Percentiles rank a stretch among this genome's conserved stretches.
Evolutionary conservation across 2,888 invertebrate genomes (phyloP).

Genomic region (Andrena dorsata): DNA sequence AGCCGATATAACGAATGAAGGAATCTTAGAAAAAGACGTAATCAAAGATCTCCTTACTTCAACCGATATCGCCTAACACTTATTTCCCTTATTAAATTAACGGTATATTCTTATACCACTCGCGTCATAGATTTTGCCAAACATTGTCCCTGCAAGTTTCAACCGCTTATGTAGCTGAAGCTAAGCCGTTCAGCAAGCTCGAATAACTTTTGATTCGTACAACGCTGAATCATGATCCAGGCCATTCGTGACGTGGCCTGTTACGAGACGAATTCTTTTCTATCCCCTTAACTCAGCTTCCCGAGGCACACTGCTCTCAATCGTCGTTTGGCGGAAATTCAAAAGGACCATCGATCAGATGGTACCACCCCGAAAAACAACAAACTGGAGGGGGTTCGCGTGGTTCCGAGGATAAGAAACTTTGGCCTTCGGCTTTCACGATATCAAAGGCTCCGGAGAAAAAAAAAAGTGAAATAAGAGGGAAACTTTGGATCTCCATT

Average conservation of each 20-base stretch:
- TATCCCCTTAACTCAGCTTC: not conserved
- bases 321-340: conserved; percentile 8
- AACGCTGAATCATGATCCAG: conserved; percentile 49
- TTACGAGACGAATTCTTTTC: conserved; percentile 28
- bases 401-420: not conserved
- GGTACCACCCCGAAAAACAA: not conserved
- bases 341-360: not conserved
- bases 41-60: too few relatives aligned
- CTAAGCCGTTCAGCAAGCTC: conserved; percentile 37
- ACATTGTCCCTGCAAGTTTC: not conserved
- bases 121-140: not conserved
- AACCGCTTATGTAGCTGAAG: conserved; percentile 32
- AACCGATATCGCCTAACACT: not conserved
- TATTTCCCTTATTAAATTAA: not conserved
- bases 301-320: not conserved
- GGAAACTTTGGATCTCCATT: not conserved
- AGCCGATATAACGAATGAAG: too few relatives aligned
- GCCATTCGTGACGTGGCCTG: conserved; percentile 17
- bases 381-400: too few relatives aligned
- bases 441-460: not conserved
- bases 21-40: too few relatives aligned
- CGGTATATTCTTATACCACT: not conserved
- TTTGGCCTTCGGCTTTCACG: not conserved
- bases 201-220: conserved; percentile 67
- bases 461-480: not conserved